Evolutionary conservation across 2,113 vertebrate species (phyloP), one percentile per base, ranked within the genome.

Genomic region (Phaetusa simplex): DNA sequence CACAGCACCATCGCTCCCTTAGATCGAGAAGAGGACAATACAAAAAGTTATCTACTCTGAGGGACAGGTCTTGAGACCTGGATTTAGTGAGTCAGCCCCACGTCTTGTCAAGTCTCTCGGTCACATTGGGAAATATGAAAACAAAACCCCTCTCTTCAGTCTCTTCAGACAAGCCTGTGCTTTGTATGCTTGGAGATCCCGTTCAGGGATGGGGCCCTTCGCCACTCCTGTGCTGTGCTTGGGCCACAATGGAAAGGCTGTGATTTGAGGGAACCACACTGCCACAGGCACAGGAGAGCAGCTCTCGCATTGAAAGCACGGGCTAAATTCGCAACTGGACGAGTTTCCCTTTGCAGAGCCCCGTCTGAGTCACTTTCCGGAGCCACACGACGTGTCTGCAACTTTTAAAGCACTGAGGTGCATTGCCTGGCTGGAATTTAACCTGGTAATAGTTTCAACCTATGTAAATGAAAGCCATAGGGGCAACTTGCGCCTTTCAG

Each of bases 111-210:
- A 91, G 71, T 58, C 16, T 90, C 82, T 49, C 1, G 1, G 14
- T 71, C 58, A 29, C 74, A 82, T 0, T 62, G 78, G 84, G 93
- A 94, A 94, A 66, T 29, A 79, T 22, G 81, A 66, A 86, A 55
- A 21, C 47, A 70, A 58, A 5, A 22, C 11, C 18, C 40, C 59
- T 42, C 43, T 64, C 61, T 64, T 64, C 61, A 64, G 61, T 18
- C 40, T 40, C 32, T 72, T 85, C 66, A 95, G 84, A 85, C 84
- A 76, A 82, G 56, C 53, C 56, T 71, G 42, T 11, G 49, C 52
- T 89, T 89, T 69, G 52, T 82, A 22, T 0, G 0, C 27, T 1
- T 1, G 6, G 36, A 55, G 77, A 78, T 43, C 55, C 64, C 0
- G 2, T 20, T 38, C 58, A 1, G 11, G 65, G 2, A 2, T 1